Conservation (phyloP, 35 echinoderm and acorn worm species). For the Acanthaster planci region DNA sequence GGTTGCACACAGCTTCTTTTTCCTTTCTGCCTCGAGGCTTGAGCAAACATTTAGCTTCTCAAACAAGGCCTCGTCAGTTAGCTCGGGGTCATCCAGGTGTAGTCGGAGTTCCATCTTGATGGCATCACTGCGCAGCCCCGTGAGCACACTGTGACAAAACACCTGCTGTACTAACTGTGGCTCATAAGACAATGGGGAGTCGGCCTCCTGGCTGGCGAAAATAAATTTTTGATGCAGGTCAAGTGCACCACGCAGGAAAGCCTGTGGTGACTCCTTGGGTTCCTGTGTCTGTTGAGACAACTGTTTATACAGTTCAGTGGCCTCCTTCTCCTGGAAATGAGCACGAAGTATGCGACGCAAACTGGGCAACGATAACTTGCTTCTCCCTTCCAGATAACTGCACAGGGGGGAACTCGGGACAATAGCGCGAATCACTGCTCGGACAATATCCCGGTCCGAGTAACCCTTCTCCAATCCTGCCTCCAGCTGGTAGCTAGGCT, state of each 20-base stretch:
- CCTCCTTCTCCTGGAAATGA: slow-evolving; percentile 55
- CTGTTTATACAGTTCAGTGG: slow-evolving; percentile 41
- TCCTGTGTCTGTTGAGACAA: slow-evolving; percentile 13
- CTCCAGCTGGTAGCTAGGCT: slow-evolving; percentile 42
- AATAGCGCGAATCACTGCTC: background rate
- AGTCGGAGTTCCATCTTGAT: slow-evolving; percentile 33
- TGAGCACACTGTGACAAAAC: slow-evolving; percentile 20
- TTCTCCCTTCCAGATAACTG: slow-evolving; percentile 38
- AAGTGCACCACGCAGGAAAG: slow-evolving; percentile 42
- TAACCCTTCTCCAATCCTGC: slow-evolving; percentile 6
- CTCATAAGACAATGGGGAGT: slow-evolving; percentile 31
- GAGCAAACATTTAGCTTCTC: slow-evolving; percentile 1
- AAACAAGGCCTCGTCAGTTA: slow-evolving; percentile 33
- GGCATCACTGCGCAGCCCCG: slow-evolving; percentile 2
- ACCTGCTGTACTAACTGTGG: background rate
- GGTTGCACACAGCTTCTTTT: background rate
- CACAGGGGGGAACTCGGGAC: background rate
- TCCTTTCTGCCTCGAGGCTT: slow-evolving; percentile 8
- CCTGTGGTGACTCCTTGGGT: slow-evolving; percentile 42
- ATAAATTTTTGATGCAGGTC: slow-evolving; percentile 58
- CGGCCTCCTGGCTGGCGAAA: slow-evolving; percentile 65
- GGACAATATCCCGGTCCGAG: background rate
- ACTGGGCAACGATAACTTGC: slow-evolving; percentile 5
- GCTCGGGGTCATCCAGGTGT: background rate
- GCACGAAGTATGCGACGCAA: slow-evolving; percentile 38